These are phyloP conservation scores for Symphodus melops DNA, from an alignment of 2,113 vertebrate species.

Conservation along the genomic window DNA sequence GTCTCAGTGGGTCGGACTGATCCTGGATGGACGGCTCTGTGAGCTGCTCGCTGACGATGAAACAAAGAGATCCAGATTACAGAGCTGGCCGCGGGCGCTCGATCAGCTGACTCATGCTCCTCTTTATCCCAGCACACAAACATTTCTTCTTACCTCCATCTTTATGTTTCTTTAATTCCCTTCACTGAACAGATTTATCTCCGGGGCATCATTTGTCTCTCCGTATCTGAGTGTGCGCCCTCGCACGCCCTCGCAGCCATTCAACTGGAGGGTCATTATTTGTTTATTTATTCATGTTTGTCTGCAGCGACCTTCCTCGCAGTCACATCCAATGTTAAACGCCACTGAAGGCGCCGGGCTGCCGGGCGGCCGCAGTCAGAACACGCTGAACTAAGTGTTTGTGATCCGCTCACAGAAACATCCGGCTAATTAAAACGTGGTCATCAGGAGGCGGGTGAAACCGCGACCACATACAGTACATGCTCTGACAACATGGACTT, in stretches of 20 bases:
- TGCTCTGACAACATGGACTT: too few relatives aligned
- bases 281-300: not conserved
- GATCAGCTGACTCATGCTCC: too few relatives aligned
- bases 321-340: constrained; percentile 5
- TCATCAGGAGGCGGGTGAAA: too few relatives aligned
- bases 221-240: not conserved
- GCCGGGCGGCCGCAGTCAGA: not conserved
- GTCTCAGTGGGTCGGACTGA: not conserved
- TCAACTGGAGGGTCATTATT: too few relatives aligned
- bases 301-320: constrained; percentile 10
- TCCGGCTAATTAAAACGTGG: not conserved
- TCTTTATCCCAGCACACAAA: not conserved
- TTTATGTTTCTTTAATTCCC: not conserved
- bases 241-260: not conserved
- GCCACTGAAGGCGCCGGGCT: constrained; percentile 8
- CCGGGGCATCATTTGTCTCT: not conserved
- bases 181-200: not conserved
- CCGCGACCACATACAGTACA: too few relatives aligned
- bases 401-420: not conserved
- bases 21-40: not conserved
- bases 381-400: not conserved
- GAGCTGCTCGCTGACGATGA: too few relatives aligned
- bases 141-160: not conserved
- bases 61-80: not conserved
- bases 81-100: not conserved